phyloP scores from a whole-genome alignment of 2,113 vertebrate species.

The Progne subis region DNA sequence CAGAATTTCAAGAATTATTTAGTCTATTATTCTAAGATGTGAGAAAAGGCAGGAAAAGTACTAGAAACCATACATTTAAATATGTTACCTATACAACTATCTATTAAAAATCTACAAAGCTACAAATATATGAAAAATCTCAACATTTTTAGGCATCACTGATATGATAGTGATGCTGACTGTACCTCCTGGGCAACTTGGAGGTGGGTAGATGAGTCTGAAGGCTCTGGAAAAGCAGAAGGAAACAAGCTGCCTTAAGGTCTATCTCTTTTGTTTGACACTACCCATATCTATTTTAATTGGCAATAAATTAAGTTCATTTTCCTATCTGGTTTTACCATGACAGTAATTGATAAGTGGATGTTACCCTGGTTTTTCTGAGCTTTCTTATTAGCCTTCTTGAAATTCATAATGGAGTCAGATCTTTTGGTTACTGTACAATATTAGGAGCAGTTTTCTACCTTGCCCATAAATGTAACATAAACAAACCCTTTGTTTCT shows the following conservation, averaged over 20 bases:
- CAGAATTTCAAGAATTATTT: not conserved
- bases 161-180: too few species aligned
- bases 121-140: not conserved
- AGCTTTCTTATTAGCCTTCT: too few species aligned
- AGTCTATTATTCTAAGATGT: not conserved
- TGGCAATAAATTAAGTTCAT: not conserved
- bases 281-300: not conserved
- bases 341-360: not conserved
- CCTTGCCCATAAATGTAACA: too few species aligned
- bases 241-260: not conserved
- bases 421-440: too few species aligned
- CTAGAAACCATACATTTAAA: not conserved
- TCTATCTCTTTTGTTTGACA: not conserved
- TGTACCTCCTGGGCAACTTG: rapidly evolving
- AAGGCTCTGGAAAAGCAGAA: not conserved
- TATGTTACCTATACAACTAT: not conserved
- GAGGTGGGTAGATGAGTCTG: too few species aligned
- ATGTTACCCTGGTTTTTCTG: too few species aligned
- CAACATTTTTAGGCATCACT: not conserved
- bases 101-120: not conserved
- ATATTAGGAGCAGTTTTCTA: too few species aligned
- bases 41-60: not conserved
- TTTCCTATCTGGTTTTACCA: not conserved
- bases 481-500: too few species aligned
- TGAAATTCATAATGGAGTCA: too few species aligned